A percentile compares a stretch with the other conserved stretches of the same genome.
These are phyloP conservation scores for Nibea albiflora DNA, from an alignment of 2,113 vertebrate genomes.

Conservation along the genomic window DNA sequence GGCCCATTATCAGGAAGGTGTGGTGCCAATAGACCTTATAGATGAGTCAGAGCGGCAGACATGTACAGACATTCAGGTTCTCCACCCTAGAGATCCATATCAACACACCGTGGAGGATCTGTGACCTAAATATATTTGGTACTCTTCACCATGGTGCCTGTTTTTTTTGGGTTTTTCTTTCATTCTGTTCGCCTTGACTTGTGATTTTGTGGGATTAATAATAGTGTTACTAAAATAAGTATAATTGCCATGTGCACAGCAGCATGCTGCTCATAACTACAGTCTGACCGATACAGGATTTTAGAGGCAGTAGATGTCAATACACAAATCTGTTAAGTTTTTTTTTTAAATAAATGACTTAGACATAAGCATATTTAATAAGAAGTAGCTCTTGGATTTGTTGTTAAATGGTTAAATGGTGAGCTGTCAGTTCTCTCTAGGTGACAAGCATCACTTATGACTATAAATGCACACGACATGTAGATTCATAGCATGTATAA, in stretches of 20 bases:
- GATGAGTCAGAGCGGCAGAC: slow-evolving; percentile 79
- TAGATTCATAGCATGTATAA: background rate
- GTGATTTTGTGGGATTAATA: background rate
- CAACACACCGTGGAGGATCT: slow-evolving; percentile 35
- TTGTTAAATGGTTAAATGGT: no score
- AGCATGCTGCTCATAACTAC: no score
- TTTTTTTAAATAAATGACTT: no score
- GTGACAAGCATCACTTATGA: no score
- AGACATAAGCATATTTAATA: background rate
- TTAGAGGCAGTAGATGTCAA: no score
- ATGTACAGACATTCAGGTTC: slow-evolving; percentile 75
- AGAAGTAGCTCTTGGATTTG: background rate
- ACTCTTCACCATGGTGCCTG: background rate
- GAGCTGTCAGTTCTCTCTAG: background rate
- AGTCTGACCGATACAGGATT: no score
- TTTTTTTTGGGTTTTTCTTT: background rate
- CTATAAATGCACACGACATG: no score
- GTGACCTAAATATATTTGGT: slow-evolving; percentile 20
- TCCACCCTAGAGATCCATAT: slow-evolving; percentile 73
- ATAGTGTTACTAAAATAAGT: background rate
- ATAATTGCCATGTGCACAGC: background rate
- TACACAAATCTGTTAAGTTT: background rate
- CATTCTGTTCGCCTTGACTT: background rate
- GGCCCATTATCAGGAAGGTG: slow-evolving; percentile 74
- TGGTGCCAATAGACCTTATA: slow-evolving; percentile 76